Conservation (phyloP, 2,113 vertebrate species). For the Thryonomys swinderianus region DNA sequence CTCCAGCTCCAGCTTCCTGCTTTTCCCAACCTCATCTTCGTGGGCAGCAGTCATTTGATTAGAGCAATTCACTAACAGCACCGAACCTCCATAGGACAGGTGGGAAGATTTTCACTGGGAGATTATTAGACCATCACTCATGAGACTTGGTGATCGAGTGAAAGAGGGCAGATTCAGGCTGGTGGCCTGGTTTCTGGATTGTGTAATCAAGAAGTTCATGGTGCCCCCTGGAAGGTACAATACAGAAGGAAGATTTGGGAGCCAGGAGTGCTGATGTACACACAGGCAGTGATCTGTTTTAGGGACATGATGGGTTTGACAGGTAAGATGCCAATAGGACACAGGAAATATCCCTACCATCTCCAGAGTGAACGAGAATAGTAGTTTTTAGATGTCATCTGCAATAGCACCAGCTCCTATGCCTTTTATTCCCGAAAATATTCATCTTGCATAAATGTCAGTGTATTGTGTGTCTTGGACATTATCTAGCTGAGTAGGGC, state of each 20-base stretch:
- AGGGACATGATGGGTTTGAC: background rate
- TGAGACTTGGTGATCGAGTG: background rate
- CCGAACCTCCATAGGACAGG: background rate
- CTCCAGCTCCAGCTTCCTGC: background rate
- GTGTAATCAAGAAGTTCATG: background rate
- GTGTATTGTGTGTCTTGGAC: background rate
- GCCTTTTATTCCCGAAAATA: background rate
- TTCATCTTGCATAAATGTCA: background rate
- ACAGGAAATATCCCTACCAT: background rate
- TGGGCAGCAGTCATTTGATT: background rate
- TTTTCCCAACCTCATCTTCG: background rate
- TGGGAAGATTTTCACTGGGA: background rate
- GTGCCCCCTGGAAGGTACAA: background rate
- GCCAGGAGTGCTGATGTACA: background rate
- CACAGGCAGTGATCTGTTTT: accelerated
- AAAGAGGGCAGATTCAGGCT: background rate
- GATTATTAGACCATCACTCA: background rate
- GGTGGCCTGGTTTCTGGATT: background rate
- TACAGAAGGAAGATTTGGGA: background rate
- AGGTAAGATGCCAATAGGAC: accelerated
- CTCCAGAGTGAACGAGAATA: background rate
- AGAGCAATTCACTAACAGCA: background rate
- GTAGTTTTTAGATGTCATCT: background rate
- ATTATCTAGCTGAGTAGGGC: background rate
- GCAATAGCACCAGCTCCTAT: background rate